Base-by-base conservation (phyloP, 1,140 invertebrate genomes). In the Adelges cooleyi region DNA sequence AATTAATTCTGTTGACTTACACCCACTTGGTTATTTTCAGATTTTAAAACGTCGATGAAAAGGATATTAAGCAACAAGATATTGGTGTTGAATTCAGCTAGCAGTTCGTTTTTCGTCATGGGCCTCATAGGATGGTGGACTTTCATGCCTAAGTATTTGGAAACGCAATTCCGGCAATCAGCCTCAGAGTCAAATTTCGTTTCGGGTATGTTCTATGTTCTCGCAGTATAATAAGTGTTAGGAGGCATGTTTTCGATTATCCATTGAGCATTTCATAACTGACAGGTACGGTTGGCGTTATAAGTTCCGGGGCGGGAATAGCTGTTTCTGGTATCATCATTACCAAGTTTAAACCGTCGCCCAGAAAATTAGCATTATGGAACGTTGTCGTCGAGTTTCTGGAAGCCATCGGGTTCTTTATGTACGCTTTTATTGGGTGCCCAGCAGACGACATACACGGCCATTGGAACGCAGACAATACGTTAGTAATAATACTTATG, bases 261-360 rank as follows among this genome's bases (percentile, higher is more conserved):
- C 75, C 79, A 0, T 79, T 79, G 1, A 79, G 79, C 67, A 78
- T 82, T 68, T n/a, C n/a, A n/a, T 78, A 76, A 54, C 48, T n/a
- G 8, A 86, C 84, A 50, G 85, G 86, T 48, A 81, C 80, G 4
- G 83, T 86, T 5, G 84, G 86, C 3, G 73, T 89, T 22, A 75
- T 85, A 3, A 86, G 85, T 72, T 85, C 84, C n/a, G 83, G 84
- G 0, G 74, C 86, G 38, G 86, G 86, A 1, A 80, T 88, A 10
- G 70, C 88, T 3, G 50, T 85, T 0, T 84, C 85, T 8, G 86
- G 86, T 0, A 71, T 83, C 11, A 68, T 87, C 1, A 85, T 89
- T 17, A 82, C 83, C 0, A 81, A 80, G 66, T 86, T 80, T 68
- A 84, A 85, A 71, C 86, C 86, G 0, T 77, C 78, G 56, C 84